Percentiles rank a stretch among this genome's conserved stretches.
Evolutionary conservation across 2,113 vertebrate species (phyloP).

Genomic region (Asarcornis scutulata): DNA sequence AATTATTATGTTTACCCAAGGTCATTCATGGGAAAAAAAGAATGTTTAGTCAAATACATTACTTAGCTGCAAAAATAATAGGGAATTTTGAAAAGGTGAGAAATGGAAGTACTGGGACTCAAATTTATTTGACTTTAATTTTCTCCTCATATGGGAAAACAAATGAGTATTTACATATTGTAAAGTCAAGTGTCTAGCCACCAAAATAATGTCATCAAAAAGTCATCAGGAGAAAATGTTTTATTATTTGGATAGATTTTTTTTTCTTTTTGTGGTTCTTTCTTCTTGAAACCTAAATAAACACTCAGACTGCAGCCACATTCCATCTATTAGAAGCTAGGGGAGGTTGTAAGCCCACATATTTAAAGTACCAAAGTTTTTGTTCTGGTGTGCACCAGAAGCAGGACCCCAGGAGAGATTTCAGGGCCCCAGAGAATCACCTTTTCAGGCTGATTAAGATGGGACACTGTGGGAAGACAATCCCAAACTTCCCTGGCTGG

Average conservation of each 20-base stretch:
- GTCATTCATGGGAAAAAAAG: not conserved
- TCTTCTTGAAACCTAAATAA: conserved; percentile 59
- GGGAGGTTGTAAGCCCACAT: not conserved
- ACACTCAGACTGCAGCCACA: not conserved
- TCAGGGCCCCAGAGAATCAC: not conserved
- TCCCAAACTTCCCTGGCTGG: not conserved
- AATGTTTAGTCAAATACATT: not conserved
- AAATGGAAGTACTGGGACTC: conserved; percentile 13
- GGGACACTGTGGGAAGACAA: not conserved
- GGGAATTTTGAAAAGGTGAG: not conserved
- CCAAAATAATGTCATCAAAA: conserved; percentile 41
- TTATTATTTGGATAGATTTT: conserved; percentile 13
- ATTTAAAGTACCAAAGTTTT: not conserved
- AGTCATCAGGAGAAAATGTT: conserved; percentile 13
- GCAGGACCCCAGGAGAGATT: not conserved
- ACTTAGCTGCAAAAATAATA: conserved; percentile 28
- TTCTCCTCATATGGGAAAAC: conserved; percentile 24
- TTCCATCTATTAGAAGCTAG: not conserved
- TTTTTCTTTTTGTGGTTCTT: conserved; percentile 31
- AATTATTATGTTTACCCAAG: not conserved
- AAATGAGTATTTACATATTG: conserved; percentile 44
- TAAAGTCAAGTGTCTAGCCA: conserved; percentile 43
- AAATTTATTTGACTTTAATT: conserved; percentile 62
- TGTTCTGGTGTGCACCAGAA: not conserved
- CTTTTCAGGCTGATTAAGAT: not conserved